Evolutionary conservation across 2,888 invertebrate species (phyloP), one percentile per base, ranked within the genome.

Genomic region (Sicus ferrugineus): DNA sequence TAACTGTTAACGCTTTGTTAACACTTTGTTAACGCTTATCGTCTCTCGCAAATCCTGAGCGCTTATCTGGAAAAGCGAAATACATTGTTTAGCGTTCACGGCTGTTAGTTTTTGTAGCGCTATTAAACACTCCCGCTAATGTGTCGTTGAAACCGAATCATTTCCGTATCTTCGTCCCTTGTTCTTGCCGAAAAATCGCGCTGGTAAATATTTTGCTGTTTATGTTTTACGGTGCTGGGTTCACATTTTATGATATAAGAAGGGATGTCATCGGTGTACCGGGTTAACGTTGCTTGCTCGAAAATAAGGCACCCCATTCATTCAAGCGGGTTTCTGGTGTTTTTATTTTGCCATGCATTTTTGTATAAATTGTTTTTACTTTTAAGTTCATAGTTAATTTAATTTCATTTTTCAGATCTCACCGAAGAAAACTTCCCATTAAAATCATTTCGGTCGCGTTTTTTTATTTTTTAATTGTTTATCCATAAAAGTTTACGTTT

Each of bases 121-220:
- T n/a, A n/a, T n/a, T n/a, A n/a, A n/a, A n/a, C n/a, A 38, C 38
- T 26, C n/a, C 19, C 21, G 11, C 42, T 16, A 38, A 38, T 50
- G 64, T 50, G 21, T 30, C 23, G 50, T 50, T 19, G 11, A 14
- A 50, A 19, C 42, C 19, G 6, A n/a, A 11, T 23, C 23, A 16
- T 14, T 71, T 46, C 56, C 71, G 68, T 71, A 65, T 61, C 56
- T 62, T 70, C 70, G 68, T 69, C 65, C 26, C 48, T 66, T 65
- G 68, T 68, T 70, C 59, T 70, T 31, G 50, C 50, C 23, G 56
- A 58, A 68, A 67, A 42, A 48, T 14, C 68, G 59, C 48, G 59
- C 73, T 73, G 73, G 73, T 73, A 73, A 73, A 73, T 73, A 73
- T 73, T 46, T 42, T 52, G 30, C 31, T 30, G 42, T 50, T 56